A percentile compares a stretch with the other conserved stretches of the same genome.
Evolutionary conservation across 2,797 vertebrate genomes (phyloP).

Genomic region (Morelia viridis): DNA sequence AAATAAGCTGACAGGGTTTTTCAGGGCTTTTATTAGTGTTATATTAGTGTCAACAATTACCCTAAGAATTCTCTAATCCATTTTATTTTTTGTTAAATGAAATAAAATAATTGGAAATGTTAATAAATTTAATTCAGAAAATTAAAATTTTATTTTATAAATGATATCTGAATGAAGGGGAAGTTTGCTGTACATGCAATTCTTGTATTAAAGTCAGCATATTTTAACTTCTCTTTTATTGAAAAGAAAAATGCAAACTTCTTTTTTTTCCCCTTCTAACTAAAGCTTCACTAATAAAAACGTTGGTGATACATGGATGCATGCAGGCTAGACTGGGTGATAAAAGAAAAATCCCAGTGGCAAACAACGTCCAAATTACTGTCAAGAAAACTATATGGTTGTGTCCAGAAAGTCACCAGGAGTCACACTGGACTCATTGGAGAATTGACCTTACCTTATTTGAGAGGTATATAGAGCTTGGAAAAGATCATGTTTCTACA

Average conservation of each 20-base stretch:
- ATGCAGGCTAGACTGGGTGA: not conserved
- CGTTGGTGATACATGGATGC: constrained; percentile 53
- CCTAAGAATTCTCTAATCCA: not conserved
- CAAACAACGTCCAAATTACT: not conserved
- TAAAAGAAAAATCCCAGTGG: not conserved
- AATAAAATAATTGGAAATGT: not conserved
- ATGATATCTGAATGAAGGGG: not conserved
- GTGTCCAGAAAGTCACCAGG: not conserved
- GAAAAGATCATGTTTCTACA: constrained; percentile 56
- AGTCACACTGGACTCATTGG: not conserved
- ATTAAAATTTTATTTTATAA: constrained; percentile 1
- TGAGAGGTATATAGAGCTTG: constrained; percentile 45
- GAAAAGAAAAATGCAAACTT: constrained; percentile 35
- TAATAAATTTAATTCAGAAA: constrained; percentile 1
- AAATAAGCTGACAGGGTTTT: not conserved
- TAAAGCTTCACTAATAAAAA: constrained; percentile 68
- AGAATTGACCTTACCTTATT: constrained; percentile 51
- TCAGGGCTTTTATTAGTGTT: not conserved
- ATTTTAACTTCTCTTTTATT: constrained; percentile 55
- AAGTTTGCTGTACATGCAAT: constrained; percentile 15
- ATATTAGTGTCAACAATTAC: not conserved
- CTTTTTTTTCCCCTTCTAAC: constrained; percentile 46
- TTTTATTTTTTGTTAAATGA: not conserved
- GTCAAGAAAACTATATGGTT: not conserved
- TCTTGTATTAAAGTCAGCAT: constrained; percentile 57